Evolutionary conservation across 2,797 vertebrate genomes (phyloP), one percentile per base, ranked within the genome.

Genomic region (Gymnothorax javanicus): DNA sequence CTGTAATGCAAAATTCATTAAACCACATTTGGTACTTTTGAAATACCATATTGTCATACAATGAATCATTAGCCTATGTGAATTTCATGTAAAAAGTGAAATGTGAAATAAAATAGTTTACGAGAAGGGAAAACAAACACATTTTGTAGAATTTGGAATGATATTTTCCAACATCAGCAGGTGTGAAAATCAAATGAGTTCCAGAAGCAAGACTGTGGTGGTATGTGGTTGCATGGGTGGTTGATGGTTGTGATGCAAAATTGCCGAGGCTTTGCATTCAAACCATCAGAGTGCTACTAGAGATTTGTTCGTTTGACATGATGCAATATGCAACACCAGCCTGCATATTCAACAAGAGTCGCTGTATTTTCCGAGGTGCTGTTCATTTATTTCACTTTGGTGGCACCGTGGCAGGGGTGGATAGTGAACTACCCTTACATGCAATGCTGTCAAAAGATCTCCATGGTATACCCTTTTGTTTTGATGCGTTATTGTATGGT

Each of bases 141-240:
- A 50, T 52, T 77, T 17, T 20, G 52, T 57, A 43, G 11, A 15
- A 58, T 12, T 33, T 2, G 57, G 58, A 27, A 83, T 83, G 82
- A 57, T 83, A 83, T 57, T 27, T 83, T 59, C 82, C 82, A 83
- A 27, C n/a, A 4, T 83, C 12, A 59, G 57, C 17, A 13, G 82
- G 54, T 25, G 57, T 58, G 77, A 52, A 11, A 56, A 52, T 69
- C 9, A 69, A 17, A 15, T 5, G 43, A 77, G 33, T 77, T 77
- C 73, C 7, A 43, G 71, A 75, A 43, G 27, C 27, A 27, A 8
- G 11, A 75, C 25, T 13, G 27, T 75, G 25, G 25, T 75, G 71
- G 27, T 20, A 13, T 13, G 2, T 15, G 17, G 9, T 15, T 64
- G 12, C 5, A 23, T 20, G 23, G 5, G 4, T 23, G 17, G 13